Evolutionary conservation across 2,113 vertebrate species (phyloP).

Genomic region (Macrotis lagotis): DNA sequence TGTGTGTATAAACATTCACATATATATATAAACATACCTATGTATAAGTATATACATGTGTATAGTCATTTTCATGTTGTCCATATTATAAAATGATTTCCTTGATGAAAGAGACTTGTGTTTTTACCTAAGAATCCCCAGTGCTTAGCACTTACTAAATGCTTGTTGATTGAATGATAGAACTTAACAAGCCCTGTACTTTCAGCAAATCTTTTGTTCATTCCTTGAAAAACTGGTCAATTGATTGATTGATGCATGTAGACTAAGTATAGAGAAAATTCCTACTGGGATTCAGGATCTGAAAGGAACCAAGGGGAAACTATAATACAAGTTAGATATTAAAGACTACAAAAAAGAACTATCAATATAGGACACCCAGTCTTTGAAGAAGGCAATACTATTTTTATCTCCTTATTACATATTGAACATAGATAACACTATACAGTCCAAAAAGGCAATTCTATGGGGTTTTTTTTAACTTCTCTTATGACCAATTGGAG

Average conservation of each 20-base stretch:
- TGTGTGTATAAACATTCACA: neutral
- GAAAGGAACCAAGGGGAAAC: neutral
- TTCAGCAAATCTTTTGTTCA: neutral
- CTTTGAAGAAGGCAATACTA: neutral
- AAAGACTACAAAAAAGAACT: neutral
- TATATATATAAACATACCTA: too few relatives aligned
- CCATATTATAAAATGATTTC: neutral
- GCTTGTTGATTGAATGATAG: neutral
- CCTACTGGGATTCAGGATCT: neutral
- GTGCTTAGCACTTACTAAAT: neutral
- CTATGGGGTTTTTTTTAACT: conserved; percentile 38
- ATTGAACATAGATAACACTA: neutral
- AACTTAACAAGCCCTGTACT: neutral
- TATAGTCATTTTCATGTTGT: neutral
- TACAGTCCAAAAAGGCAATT: conserved; percentile 19
- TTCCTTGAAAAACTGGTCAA: neutral
- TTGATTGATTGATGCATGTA: neutral
- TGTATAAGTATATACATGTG: neutral
- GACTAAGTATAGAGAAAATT: neutral
- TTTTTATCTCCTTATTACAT: neutral
- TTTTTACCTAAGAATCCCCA: neutral
- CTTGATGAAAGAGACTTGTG: neutral
- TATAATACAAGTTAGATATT: neutral
- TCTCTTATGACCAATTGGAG: conserved; percentile 53
- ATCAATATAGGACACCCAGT: neutral